Evolutionary conservation across 2,888 invertebrate genomes (phyloP), one percentile per base, ranked within the genome.

Genomic region (Luperina testacea): DNA sequence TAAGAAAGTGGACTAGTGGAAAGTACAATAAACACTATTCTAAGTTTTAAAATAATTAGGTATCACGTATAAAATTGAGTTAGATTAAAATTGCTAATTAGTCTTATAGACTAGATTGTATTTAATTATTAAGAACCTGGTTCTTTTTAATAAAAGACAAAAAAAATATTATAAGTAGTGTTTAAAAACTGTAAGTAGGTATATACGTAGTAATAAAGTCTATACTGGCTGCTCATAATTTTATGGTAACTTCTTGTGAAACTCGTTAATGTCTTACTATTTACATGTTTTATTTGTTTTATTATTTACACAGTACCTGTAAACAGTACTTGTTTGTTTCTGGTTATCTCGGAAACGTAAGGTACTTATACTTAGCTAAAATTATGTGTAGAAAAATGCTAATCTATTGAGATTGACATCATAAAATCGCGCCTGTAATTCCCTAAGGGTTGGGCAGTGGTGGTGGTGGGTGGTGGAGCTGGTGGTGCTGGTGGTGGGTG

Each of bases 161-260:
- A n/a, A n/a, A n/a, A n/a, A n/a, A n/a, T n/a, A n/a, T 71, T 8
- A 61, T 1, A 63, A 53, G 17, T 42, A 17, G 8, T 59, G 8
- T n/a, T 38, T 24, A 51, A 24, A 27, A 42, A 76, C 17, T 45
- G n/a, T 69, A 77, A 63, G 53, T 57, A 51, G 20, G 32, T 32
- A 32, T 32, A n/a, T n/a, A n/a, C n/a, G n/a, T n/a, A n/a, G 69
- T 59, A 59, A 69, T 80, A 32, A 82, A 76, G 8, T 63, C 45
- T 20, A 63, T n/a, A 82, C 24, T 20, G 68, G 57, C 59, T 32
- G n/a, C 38, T 17, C 3, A 61, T 61, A 27, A 83, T 77, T 77
- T 45, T 32, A 77, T 83, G 59, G 27, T 48, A 61, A 45, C 1
- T 38, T 24, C 32, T 81, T 61, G 51, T n/a, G n/a, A 7, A 70